Percentiles rank a stretch among this genome's conserved stretches.
These are phyloP conservation scores for Muraenolepis orangiensis DNA, from an alignment of 2,797 vertebrate genomes.

Conservation along the genomic window DNA sequence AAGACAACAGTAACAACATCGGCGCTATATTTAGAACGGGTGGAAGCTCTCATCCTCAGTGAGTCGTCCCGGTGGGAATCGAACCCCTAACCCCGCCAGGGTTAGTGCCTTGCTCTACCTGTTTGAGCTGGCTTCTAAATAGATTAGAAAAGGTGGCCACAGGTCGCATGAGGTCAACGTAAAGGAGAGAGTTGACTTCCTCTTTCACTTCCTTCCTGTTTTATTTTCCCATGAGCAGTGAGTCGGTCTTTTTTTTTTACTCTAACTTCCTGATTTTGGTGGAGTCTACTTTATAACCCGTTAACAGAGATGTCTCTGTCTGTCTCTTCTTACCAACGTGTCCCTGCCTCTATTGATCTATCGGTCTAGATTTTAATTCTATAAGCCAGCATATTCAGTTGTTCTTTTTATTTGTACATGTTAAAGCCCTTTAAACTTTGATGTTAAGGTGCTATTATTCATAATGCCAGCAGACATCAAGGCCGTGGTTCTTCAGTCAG, in stretches of 20 bases:
- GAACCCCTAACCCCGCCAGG: neutral
- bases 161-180: neutral
- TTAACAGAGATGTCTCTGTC: too few species aligned
- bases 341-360: neutral
- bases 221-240: neutral
- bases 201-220: neutral
- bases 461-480: neutral
- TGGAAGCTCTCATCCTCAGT: neutral
- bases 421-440: neutral
- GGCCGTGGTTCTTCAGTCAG: neutral
- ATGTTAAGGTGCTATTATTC: neutral
- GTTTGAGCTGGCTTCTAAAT: neutral
- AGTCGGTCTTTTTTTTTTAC: neutral
- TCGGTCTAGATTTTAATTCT: neutral
- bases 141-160: neutral
- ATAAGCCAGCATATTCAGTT: neutral
- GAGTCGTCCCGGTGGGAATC: neutral
- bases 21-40: neutral
- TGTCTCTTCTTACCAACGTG: too few species aligned
- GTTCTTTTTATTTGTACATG: neutral
- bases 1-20: neutral
- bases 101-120: neutral
- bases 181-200: neutral
- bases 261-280: neutral
- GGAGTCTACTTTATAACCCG: neutral